phyloP scores from a whole-genome alignment of 2,797 vertebrate genomes.

The Fundulus diaphanus region DNA sequence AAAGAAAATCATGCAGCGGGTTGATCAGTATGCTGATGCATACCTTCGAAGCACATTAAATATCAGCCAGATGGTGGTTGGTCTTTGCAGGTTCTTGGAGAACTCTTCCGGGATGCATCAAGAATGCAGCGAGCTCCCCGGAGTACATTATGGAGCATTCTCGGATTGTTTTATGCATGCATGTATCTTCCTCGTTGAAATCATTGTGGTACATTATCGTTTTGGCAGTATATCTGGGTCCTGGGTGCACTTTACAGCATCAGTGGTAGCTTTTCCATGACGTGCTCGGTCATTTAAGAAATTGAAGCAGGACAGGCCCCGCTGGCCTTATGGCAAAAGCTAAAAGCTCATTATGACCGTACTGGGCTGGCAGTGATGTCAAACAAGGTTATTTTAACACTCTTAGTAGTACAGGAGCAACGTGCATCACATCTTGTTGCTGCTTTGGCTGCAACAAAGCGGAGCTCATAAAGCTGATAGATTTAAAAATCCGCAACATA shows the following conservation, averaged over 20 bases:
- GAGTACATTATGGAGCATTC: not conserved
- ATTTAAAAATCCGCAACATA: not conserved
- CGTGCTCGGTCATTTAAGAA: not conserved
- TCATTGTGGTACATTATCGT: not conserved
- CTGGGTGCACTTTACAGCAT: not conserved
- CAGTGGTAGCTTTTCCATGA: not conserved
- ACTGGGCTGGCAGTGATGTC: not conserved
- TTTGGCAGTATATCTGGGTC: not conserved
- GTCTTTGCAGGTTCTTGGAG: not conserved
- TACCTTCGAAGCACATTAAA: too few species aligned
- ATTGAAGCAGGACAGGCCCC: not conserved
- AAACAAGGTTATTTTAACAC: not conserved
- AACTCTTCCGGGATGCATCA: not conserved
- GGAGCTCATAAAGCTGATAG: not conserved
- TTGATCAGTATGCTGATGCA: too few species aligned
- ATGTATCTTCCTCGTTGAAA: not conserved
- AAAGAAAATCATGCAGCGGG: not conserved
- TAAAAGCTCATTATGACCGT: not conserved
- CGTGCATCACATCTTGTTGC: not conserved
- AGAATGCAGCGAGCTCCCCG: not conserved
- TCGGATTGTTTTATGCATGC: not conserved
- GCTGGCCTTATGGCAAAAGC: not conserved
- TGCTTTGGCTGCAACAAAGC: not conserved
- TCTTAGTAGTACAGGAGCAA: not conserved
- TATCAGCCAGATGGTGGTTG: not conserved